These are phyloP conservation scores for Catotricha subobsoleta DNA, from an alignment of 2,888 invertebrate genomes.

Conservation along the genomic window DNA sequence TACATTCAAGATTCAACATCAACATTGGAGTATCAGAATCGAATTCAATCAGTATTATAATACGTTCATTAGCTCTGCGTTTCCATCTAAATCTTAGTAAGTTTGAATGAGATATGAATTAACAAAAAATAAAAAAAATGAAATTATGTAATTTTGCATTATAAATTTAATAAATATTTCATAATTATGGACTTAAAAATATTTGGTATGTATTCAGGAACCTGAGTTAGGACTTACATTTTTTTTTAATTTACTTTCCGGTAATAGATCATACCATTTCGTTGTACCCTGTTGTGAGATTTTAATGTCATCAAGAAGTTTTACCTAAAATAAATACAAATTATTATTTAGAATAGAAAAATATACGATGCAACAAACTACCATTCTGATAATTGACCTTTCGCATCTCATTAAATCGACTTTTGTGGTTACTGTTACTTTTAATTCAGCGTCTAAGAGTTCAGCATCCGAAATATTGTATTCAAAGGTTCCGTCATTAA, in stretches of 20 bases:
- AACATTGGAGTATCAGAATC: no score
- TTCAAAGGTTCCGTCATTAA: constrained; percentile 81
- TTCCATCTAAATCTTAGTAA: no score
- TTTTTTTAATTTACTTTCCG: constrained; percentile 19
- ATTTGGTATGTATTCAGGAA: no score
- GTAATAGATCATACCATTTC: constrained; percentile 25
- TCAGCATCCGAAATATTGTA: constrained; percentile 71
- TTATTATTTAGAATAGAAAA: not conserved
- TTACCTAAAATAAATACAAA: constrained; percentile 15
- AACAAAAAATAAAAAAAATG: no score
- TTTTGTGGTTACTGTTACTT: constrained; percentile 75
- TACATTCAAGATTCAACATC: no score
- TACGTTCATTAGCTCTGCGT: no score
- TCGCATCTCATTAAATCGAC: constrained; percentile 63
- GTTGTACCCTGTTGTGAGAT: constrained; percentile 21
- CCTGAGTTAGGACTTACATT: no score
- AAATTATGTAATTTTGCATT: no score
- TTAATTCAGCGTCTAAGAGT: constrained; percentile 56
- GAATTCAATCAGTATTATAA: no score
- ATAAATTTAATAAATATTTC: no score
- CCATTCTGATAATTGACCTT: constrained; percentile 68
- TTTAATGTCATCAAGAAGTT: constrained; percentile 23
- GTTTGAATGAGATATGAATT: no score
- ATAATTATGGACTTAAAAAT: no score
- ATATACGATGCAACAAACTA: constrained; percentile 20